Conservation (phyloP, 2,888 invertebrate genomes). For the Stenchaetothrips biformis region DNA sequence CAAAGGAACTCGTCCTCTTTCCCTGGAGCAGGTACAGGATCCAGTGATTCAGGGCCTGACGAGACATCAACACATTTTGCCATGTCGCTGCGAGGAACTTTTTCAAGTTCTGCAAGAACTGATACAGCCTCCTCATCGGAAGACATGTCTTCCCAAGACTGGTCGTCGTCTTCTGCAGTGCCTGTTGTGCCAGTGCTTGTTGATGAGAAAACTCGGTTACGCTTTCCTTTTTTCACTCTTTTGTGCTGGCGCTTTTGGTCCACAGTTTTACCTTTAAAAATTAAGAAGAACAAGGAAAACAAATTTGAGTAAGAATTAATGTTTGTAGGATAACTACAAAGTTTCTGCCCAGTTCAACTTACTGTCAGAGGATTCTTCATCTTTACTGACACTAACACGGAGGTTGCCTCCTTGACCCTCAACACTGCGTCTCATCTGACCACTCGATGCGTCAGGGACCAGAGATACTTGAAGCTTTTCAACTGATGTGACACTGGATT, state of each 20-base stretch:
- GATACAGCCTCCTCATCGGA: background rate
- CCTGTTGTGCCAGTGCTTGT: background rate
- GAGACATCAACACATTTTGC: background rate
- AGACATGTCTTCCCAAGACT: background rate
- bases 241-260: background rate
- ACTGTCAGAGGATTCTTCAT: background rate
- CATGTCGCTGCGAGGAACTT: background rate
- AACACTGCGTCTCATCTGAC: background rate
- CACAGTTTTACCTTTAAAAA: background rate
- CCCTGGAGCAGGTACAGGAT: background rate
- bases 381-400: background rate
- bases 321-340: no score
- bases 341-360: background rate
- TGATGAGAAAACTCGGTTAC: background rate
- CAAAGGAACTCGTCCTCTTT: conserved; percentile 5
- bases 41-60: background rate
- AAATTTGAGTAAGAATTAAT: no score
- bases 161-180: background rate
- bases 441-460: background rate
- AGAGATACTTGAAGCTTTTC: conserved; percentile 11
- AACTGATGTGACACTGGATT: background rate
- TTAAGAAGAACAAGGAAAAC: background rate
- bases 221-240: background rate
- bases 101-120: background rate
- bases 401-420: background rate